Evolutionary conservation across 2,113 vertebrate species (phyloP), one percentile per base, ranked within the genome.

Genomic region (Sander lucioperca): DNA sequence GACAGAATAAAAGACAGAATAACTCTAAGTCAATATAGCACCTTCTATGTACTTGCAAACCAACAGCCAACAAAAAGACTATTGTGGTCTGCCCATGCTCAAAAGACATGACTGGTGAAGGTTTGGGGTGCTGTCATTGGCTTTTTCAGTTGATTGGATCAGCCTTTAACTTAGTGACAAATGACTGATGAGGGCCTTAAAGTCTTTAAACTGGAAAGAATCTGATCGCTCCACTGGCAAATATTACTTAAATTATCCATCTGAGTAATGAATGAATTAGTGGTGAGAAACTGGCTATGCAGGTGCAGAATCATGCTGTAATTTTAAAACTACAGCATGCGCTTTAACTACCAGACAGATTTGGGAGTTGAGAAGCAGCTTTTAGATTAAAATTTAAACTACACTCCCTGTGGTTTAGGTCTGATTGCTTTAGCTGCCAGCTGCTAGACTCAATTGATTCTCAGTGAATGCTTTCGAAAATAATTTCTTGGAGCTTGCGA

Each of bases 361-460:
- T 33, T 16, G 30, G 43, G 23, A 50, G 47, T 8, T 15, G 1
- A 76, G 33, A 47, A 16, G 47, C 45, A 58, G 72, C 14, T 5
- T 51, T 69, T n/a, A 69, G 50, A 50, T 50, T 33, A 39, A 36
- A 33, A 45, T 39, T 67, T 36, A 57, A 67, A 72, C 59, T 15
- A 33, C 25, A 0, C 68, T 77, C 67, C 68, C 82, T 0, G 23
- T 2, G 73, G 65, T 50, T 57, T 16, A 13, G 36, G 50, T 72
- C 84, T 66, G 82, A 89, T 76, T 83, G 86, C 62, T 74, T 87
- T 59, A 77, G 74, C 67, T 62, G 76, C 74, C 61, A 68, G 74
- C 80, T 65, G 66, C 80, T 62, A 45, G 62, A 13, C 39, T 74
- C 56, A 50, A 76, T 74, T 56, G 54, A 84, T 68, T 80, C 73